Percentiles rank a stretch among this genome's conserved stretches.
phyloP scores from a whole-genome alignment of 1,140 invertebrate genomes.

The Psix sp. region DNA sequence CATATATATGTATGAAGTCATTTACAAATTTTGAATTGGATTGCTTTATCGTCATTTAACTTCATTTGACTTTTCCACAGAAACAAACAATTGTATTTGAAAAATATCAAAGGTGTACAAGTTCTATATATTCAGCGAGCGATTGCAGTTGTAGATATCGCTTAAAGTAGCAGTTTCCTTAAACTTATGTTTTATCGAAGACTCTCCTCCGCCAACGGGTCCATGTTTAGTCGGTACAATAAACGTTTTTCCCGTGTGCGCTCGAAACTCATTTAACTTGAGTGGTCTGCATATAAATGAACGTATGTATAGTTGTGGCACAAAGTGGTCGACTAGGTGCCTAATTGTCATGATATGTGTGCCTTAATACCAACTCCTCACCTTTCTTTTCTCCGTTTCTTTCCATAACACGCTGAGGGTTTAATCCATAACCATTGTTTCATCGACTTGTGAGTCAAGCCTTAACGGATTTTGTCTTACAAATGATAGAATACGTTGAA shows the following conservation, averaged over 20 bases:
- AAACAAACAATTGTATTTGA: too few relatives aligned
- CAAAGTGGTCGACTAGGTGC: conserved; percentile 53
- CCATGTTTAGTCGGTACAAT: conserved; percentile 23
- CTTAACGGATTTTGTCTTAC: conserved; percentile 75
- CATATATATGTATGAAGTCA: too few relatives aligned
- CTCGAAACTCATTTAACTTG: conserved; percentile 12
- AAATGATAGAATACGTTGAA: conserved; percentile 70
- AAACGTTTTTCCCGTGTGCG: conserved; percentile 26
- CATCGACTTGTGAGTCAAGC: conserved; percentile 67
- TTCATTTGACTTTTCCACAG: too few relatives aligned
- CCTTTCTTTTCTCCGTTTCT: conserved; percentile 33
- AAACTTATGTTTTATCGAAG: conserved; percentile 30
- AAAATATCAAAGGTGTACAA: background rate
- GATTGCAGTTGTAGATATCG: too few relatives aligned
- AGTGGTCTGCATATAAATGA: conserved; percentile 28
- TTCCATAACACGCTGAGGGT: conserved; percentile 54
- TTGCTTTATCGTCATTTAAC: too few relatives aligned
- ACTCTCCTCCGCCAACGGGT: conserved; percentile 7
- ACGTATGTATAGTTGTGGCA: conserved; percentile 5
- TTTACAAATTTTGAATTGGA: too few relatives aligned
- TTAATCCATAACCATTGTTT: conserved; percentile 64
- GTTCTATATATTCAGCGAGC: conserved; percentile 39
- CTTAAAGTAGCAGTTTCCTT: conserved; percentile 14
- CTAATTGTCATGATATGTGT: conserved; percentile 62
- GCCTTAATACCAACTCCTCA: conserved; percentile 31